Percentiles rank a stretch among this genome's conserved stretches.
Evolutionary conservation across 2,113 vertebrate species (phyloP).

Genomic region (Oryzias celebensis): DNA sequence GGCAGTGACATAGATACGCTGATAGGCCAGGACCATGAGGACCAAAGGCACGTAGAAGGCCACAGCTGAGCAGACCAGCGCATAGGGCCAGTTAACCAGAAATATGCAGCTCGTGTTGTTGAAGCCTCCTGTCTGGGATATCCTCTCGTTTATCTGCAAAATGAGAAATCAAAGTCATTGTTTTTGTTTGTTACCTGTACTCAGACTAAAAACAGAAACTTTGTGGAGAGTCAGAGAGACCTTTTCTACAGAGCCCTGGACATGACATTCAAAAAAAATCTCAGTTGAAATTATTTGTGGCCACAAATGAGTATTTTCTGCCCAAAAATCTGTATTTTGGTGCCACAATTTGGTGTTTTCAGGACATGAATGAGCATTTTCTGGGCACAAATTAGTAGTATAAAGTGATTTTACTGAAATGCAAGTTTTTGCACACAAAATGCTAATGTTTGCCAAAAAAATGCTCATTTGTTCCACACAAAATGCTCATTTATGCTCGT

Average conservation of each 20-base stretch:
- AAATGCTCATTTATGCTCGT: too few species aligned
- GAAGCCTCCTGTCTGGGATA: constrained; percentile 28
- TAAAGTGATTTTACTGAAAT: too few species aligned
- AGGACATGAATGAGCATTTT: too few species aligned
- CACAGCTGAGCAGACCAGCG: constrained; percentile 79
- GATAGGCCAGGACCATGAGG: constrained; percentile 81
- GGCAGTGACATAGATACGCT: constrained; percentile 81
- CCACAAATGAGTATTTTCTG: too few species aligned
- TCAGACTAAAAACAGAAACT: constrained; percentile 1
- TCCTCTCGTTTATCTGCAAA: constrained; percentile 73
- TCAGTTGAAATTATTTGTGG: too few species aligned
- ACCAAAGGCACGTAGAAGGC: constrained; percentile 80
- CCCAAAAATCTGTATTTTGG: too few species aligned
- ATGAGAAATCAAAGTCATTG: neutral
- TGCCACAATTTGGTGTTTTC: too few species aligned
- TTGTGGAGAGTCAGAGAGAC: neutral
- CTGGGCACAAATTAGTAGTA: too few species aligned
- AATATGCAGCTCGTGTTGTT: constrained; percentile 81
- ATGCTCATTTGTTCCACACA: too few species aligned
- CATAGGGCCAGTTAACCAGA: constrained; percentile 80
- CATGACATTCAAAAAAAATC: too few species aligned
- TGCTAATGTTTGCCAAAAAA: too few species aligned
- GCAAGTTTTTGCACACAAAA: too few species aligned
- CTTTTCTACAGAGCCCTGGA: neutral
- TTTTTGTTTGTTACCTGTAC: constrained; percentile 1